Percentiles rank a stretch among this genome's conserved stretches.
Conservation (phyloP, 2,888 invertebrate species). For the Spisula subtruncata region DNA sequence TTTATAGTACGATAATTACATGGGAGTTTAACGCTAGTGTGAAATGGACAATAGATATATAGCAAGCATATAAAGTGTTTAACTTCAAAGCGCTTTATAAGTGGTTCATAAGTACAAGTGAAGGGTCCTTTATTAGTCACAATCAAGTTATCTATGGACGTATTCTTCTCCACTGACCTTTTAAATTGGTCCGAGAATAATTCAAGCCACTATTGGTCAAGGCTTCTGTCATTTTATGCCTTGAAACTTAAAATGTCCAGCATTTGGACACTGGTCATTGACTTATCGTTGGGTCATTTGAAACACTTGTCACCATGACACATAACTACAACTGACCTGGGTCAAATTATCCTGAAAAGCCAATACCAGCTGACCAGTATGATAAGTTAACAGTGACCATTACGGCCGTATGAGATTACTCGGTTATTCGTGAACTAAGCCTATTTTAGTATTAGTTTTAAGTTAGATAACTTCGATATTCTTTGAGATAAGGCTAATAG, state of each 20-base stretch:
- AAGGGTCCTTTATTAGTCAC: conserved; percentile 53
- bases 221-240: conserved; percentile 35
- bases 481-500: conserved; percentile 34
- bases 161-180: conserved; percentile 48
- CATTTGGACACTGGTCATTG: neutral
- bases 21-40: conserved; percentile 55
- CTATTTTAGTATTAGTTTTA: conserved; percentile 29
- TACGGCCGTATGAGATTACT: conserved; percentile 7
- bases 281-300: neutral
- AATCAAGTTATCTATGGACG: conserved; percentile 42
- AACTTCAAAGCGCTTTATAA: conserved; percentile 61
- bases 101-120: conserved; percentile 55
- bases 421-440: conserved; percentile 9
- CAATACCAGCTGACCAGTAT: conserved; percentile 44
- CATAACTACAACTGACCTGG: conserved; percentile 41
- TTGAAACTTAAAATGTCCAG: neutral
- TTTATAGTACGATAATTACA: conserved; percentile 56
- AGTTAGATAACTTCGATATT: conserved; percentile 36
- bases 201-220: conserved; percentile 14
- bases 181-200: conserved; percentile 31
- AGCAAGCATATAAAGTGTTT: conserved; percentile 41
- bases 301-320: conserved; percentile 28
- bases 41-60: conserved; percentile 63
- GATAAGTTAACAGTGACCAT: conserved; percentile 31
- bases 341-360: conserved; percentile 54